Percentiles rank a stretch among this genome's conserved stretches.
Evolutionary conservation across 2,888 invertebrate species (phyloP).

Genomic region (Nipponacmea schrenckii): DNA sequence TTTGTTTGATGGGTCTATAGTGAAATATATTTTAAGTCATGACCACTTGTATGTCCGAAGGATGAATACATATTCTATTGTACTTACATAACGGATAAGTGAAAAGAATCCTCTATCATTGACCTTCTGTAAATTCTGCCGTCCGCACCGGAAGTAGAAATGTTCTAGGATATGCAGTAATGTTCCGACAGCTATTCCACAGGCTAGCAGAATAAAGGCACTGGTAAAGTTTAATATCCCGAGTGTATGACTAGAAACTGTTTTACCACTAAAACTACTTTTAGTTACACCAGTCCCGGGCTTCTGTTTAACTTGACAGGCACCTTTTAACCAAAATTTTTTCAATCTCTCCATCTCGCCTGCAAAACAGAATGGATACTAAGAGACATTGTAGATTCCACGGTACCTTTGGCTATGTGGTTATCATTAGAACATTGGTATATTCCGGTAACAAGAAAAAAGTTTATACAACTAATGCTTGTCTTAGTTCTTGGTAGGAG

Average conservation of each 20-base stretch:
- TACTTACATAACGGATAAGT: slow-evolving; percentile 88
- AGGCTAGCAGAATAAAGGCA: slow-evolving; percentile 94
- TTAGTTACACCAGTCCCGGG: slow-evolving; percentile 26
- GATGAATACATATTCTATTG: too few species aligned
- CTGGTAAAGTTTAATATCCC: slow-evolving; percentile 88
- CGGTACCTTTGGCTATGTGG: background rate
- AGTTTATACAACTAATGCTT: too few species aligned
- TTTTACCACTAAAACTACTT: slow-evolving; percentile 30
- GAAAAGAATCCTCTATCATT: slow-evolving; percentile 93
- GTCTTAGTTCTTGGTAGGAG: too few species aligned
- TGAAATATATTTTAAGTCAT: too few species aligned
- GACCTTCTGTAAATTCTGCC: slow-evolving; percentile 57
- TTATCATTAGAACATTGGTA: background rate
- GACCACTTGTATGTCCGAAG: too few species aligned
- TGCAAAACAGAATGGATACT: slow-evolving; percentile 57
- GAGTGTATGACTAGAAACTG: slow-evolving; percentile 75
- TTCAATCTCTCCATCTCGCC: slow-evolving; percentile 93
- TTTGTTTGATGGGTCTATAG: too few species aligned
- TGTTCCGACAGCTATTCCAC: slow-evolving; percentile 90
- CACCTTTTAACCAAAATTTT: slow-evolving; percentile 94
- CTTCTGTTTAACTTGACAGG: slow-evolving; percentile 88
- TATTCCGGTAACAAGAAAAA: too few species aligned
- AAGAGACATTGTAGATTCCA: background rate
- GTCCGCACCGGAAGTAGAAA: slow-evolving; percentile 87
- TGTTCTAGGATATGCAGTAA: slow-evolving; percentile 89